Conservation (phyloP, 2,888 invertebrate species). For the Lochmaea crataegi region DNA sequence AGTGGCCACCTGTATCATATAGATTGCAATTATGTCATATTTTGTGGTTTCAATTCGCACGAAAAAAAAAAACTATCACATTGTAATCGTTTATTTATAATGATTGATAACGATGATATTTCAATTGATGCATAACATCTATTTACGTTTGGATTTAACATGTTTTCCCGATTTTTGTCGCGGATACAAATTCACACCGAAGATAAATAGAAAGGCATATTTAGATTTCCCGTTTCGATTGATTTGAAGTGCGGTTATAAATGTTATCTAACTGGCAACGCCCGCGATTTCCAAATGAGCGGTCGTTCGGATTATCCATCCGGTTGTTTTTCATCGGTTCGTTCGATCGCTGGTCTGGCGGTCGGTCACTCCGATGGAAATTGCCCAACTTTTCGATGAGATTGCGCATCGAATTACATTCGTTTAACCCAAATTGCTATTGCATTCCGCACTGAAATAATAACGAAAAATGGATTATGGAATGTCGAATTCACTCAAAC, state of each 20-base stretch:
- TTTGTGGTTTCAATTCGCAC: too few species aligned
- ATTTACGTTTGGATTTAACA: neutral
- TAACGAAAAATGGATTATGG: neutral
- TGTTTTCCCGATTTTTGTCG: constrained; percentile 10
- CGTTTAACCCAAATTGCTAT: neutral
- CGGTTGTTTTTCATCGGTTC: constrained; percentile 6
- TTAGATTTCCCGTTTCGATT: constrained; percentile 29
- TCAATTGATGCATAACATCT: neutral
- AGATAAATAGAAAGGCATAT: constrained; percentile 28
- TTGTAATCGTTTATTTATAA: neutral
- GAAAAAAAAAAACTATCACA: neutral
- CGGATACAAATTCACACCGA: constrained; percentile 25
- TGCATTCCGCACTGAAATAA: neutral
- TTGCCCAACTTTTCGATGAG: neutral
- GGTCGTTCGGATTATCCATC: constrained; percentile 3
- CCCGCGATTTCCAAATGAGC: constrained; percentile 4
- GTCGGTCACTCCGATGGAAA: neutral
- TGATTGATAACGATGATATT: neutral
- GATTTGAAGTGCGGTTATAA: constrained; percentile 30
- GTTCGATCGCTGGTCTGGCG: neutral
- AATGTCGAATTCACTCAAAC: neutral
- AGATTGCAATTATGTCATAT: too few species aligned
- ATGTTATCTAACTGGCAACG: constrained; percentile 23
- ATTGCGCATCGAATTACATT: neutral
- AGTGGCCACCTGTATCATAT: too few species aligned